phyloP scores from a whole-genome alignment of 2,888 invertebrate genomes.

The Nemotelus pantherinus region DNA sequence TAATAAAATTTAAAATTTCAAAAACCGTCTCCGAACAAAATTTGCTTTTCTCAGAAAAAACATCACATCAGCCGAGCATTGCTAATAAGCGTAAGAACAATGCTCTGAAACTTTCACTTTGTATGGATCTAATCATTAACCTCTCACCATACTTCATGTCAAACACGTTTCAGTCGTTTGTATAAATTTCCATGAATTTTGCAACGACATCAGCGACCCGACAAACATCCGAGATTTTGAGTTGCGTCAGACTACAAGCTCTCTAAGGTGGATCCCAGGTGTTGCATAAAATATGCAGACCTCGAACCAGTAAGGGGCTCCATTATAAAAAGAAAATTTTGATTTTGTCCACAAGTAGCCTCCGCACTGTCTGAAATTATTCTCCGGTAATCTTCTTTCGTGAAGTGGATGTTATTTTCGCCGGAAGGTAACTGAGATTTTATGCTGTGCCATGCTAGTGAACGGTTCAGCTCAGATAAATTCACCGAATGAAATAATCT shows the following conservation, averaged over 20 bases:
- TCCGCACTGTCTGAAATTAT: background rate
- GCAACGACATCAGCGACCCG: background rate
- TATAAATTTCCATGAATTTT: background rate
- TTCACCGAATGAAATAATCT: slow-evolving; percentile 12
- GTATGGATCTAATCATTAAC: no score
- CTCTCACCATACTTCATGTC: no score
- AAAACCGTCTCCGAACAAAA: no score
- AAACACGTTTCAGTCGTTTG: background rate
- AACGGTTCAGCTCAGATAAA: slow-evolving; percentile 10
- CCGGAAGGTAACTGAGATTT: background rate
- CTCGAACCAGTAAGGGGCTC: background rate
- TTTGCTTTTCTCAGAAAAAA: no score
- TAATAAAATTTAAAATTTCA: no score
- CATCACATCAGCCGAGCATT: no score
- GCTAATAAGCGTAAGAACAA: no score
- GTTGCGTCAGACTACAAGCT: background rate
- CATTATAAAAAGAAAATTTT: background rate
- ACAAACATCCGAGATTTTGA: background rate
- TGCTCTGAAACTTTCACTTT: no score
- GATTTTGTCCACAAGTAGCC: background rate
- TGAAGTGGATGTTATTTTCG: background rate
- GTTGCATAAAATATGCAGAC: background rate
- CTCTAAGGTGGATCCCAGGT: background rate
- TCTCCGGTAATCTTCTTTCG: background rate
- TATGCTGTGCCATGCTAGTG: no score